Base-by-base conservation (phyloP, 2,888 invertebrate genomes). In the Spisula subtruncata region DNA sequence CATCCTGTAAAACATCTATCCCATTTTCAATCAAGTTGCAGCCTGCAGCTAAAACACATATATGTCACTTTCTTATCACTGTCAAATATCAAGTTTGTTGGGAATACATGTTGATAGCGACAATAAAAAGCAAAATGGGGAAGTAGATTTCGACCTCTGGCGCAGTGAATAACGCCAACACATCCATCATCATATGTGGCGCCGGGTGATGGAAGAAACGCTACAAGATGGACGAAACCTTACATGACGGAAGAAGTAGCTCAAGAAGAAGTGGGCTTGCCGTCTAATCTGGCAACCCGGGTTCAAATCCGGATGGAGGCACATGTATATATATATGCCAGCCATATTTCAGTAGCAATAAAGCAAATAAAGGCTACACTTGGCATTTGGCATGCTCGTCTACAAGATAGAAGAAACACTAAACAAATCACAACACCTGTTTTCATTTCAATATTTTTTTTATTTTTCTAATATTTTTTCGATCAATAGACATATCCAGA, bases 381-480 rank as follows among this genome's bases (percentile, higher is more conserved):
- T n/a, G n/a, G n/a, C n/a, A n/a, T n/a, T n/a, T 2, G 6, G 60
- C n/a, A n/a, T 60, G n/a, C 60, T n/a, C 18, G 1, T 1, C n/a
- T 1, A n/a, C 18, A 60, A 1, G 60, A 1, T 20, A 60, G 18
- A 20, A 60, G n/a, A 6, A 60, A 60, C 29, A 71, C 6, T 4
- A 32, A 32, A 75, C 12, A 32, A 16, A 75, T 16, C 0, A 75
- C n/a, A 20, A 75, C 35, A 75, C 8, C 16, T 14, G 14, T 1
- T 71, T 75, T 75, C 35, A 75, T 75, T 75, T 75, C 75, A 35
- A 85, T 79, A 54, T 85, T 85, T 85, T 85, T 48, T 84, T 66
- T 75, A 56, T 41, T 80, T 85, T 79, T 85, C 85, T 56, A 51
- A 85, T 85, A 85, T 79, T 85, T 32, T 85, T 85, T 85, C 85